These are phyloP conservation scores for Scortum barcoo DNA, from an alignment of 2,113 vertebrate genomes.

Conservation along the genomic window DNA sequence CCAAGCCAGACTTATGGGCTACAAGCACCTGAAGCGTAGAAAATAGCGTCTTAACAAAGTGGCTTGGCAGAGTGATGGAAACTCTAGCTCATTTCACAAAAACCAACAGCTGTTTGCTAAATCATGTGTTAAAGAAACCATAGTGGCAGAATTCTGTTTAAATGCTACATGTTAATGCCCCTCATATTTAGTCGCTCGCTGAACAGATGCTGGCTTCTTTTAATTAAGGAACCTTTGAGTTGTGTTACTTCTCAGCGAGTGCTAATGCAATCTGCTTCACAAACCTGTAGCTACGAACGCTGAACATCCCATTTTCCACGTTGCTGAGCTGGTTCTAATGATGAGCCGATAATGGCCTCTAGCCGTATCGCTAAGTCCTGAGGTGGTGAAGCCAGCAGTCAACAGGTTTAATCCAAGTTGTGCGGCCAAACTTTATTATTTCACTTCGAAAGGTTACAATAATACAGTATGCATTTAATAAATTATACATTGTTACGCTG, in stretches of 20 bases:
- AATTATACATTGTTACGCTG: constrained; percentile 4
- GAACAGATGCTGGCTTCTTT: constrained; percentile 81
- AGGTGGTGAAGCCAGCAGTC: constrained; percentile 41
- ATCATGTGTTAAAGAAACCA: constrained; percentile 82
- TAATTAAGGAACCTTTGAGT: constrained; percentile 80
- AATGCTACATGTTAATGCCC: constrained; percentile 74
- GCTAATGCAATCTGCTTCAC: constrained; percentile 73
- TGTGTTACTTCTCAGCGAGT: constrained; percentile 70
- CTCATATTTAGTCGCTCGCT: constrained; percentile 77
- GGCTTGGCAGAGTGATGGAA: constrained; percentile 54
- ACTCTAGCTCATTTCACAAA: constrained; percentile 56
- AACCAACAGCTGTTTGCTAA: constrained; percentile 82
- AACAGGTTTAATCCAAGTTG: constrained; percentile 48
- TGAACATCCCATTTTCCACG: constrained; percentile 79
- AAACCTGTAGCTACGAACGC: constrained; percentile 75
- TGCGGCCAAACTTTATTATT: constrained; percentile 28
- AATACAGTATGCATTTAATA: not conserved
- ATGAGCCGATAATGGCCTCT: constrained; percentile 75
- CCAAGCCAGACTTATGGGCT: constrained; percentile 48
- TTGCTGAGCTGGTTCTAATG: constrained; percentile 79
- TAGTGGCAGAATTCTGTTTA: constrained; percentile 72
- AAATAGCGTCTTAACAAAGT: constrained; percentile 69
- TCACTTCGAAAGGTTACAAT: constrained; percentile 18
- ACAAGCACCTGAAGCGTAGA: constrained; percentile 52
- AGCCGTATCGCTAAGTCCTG: constrained; percentile 59